Conservation (phyloP, 2,113 vertebrate species). For the Pedionomus torquatus region DNA sequence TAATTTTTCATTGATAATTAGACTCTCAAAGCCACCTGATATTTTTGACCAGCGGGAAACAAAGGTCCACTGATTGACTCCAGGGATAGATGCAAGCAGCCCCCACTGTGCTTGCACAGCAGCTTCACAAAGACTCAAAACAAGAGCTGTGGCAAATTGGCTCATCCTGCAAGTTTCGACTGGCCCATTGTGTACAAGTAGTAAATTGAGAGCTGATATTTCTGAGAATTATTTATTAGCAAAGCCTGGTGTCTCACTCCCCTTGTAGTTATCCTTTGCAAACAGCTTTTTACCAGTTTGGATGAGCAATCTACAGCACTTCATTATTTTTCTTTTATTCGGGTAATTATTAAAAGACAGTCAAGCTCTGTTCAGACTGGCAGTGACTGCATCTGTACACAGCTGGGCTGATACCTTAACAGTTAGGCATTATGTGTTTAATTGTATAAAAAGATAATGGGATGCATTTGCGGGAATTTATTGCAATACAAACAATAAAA, state of each 20-base stretch:
- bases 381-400: conserved; percentile 45
- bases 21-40: conserved; percentile 86
- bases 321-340: conserved; percentile 65
- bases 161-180: conserved; percentile 92
- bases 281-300: conserved; percentile 77
- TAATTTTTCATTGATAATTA: conserved; percentile 90
- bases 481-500: conserved; percentile 61
- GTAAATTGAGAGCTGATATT: conserved; percentile 87
- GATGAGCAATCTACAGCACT: conserved; percentile 67
- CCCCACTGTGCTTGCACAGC: conserved; percentile 77
- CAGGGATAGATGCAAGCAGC: conserved; percentile 78
- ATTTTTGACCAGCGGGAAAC: conserved; percentile 89
- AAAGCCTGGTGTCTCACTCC: conserved; percentile 71
- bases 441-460: conserved; percentile 67
- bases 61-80: conserved; percentile 85
- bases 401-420: conserved; percentile 54
- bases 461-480: conserved; percentile 70
- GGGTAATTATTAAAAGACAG: conserved; percentile 69
- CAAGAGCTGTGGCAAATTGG: conserved; percentile 90
- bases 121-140: conserved; percentile 89
- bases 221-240: conserved; percentile 87
- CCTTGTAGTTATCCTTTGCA: conserved; percentile 72
- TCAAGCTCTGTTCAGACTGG: conserved; percentile 56
- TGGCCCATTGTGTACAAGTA: conserved; percentile 88
- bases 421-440: conserved; percentile 45